Base-by-base conservation (phyloP, 2,797 vertebrate species). In the Alosa sapidissima region DNA sequence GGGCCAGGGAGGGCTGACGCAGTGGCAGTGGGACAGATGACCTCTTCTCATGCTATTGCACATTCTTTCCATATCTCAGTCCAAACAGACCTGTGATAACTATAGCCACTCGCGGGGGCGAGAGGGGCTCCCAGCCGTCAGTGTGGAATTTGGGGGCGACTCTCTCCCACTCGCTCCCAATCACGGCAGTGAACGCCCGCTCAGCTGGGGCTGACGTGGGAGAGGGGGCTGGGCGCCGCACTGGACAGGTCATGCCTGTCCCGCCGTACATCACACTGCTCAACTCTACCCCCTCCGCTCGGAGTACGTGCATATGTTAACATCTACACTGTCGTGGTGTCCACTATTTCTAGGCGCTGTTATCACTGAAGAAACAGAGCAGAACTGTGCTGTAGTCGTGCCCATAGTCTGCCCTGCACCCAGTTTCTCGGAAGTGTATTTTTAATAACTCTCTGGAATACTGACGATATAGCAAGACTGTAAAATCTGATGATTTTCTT, bases 21-120 rank as follows among this genome's bases (percentile, higher is more conserved):
- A 86, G 48, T 86, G 85, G 87, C 48, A 82, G 45, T 85, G 88
- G 84, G 84, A 90, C 52, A 86, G 84, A 91, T 92, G 92, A 94
- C 92, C 93, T 90, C 89, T 92, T 94, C 93, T 92, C 93, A 94
- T 92, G 91, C 93, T 86, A 90, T 81, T 88, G 85, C 89, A 89
- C 92, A 94, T 94, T 94, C 94, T 91, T 89, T 88, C 89, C 91
- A 93, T 94, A 91, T 86, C 92, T 91, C 85, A 90, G 91, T 81
- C 84, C 90, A 91, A 94, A 90, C 92, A 91, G 89, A 41, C 92
- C 88, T 82, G 84, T 89, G 91, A 92, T 91, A 91, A 92, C 92
- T 92, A 89, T 85, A 93, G 90, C 88, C 89, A 82, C 87, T 86
- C 87, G 87, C 47, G 1, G 82, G 88, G 88, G 87, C 45, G 54